A percentile compares a stretch with the other conserved stretches of the same genome.
Conservation (phyloP, 2,797 vertebrate genomes). For the Chrosomus eos region DNA sequence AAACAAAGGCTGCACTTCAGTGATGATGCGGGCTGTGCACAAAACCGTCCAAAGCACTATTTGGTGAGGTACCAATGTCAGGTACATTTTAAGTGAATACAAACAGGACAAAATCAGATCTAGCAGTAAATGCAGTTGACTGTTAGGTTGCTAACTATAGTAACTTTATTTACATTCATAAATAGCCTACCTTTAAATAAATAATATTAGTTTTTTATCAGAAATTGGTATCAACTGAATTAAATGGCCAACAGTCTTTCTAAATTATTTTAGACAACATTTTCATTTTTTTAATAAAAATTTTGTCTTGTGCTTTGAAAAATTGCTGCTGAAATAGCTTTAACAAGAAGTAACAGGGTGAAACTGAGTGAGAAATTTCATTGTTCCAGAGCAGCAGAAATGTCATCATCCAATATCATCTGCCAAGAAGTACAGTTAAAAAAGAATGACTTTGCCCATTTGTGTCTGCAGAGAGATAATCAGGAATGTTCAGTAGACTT, state of each 20-base stretch:
- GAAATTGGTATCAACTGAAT: background rate
- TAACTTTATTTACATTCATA: too few species aligned
- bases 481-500: constrained; percentile 14
- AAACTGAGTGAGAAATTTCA: background rate
- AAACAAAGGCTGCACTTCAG: constrained; percentile 2
- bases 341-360: background rate
- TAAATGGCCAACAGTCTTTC: background rate
- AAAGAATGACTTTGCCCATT: background rate
- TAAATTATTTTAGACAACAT: background rate
- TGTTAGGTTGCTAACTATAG: background rate
- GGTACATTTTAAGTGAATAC: too few species aligned
- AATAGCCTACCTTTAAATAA: too few species aligned
- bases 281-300: background rate
- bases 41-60: background rate
- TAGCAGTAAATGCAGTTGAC: too few species aligned
- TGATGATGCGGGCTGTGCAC: background rate
- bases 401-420: constrained; percentile 23
- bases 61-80: background rate
- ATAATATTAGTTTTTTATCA: too few species aligned
- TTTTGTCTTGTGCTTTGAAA: background rate
- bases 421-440: constrained; percentile 9
- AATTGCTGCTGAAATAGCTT: background rate
- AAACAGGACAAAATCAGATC: background rate
- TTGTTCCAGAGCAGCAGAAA: background rate
- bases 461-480: constrained; percentile 27